Conservation (phyloP, 92 coral and sea anemone species). For the Phenganax stokvisi region DNA sequence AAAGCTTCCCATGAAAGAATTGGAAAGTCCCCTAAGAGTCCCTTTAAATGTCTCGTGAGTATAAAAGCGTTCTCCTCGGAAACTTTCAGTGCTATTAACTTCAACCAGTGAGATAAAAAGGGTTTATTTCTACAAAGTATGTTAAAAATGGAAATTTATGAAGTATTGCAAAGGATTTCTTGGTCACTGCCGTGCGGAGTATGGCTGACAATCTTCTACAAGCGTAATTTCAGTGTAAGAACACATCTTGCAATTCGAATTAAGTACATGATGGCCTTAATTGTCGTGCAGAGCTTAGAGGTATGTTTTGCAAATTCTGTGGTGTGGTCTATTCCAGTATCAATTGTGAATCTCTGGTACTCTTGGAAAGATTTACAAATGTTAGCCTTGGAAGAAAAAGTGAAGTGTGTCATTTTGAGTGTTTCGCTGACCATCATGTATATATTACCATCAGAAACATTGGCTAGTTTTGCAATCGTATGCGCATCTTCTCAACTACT, state of each 20-base stretch:
- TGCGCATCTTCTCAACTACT: conserved; percentile 34
- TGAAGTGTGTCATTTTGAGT: conserved; percentile 8
- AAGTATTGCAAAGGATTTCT: neutral
- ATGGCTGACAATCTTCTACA: conserved; percentile 55
- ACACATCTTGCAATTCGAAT: conserved; percentile 16
- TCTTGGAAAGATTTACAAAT: neutral
- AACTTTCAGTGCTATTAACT: no score
- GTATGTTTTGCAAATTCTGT: neutral
- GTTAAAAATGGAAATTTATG: neutral
- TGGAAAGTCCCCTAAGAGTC: neutral
- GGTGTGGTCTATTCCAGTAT: neutral
- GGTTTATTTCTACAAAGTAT: neutral
- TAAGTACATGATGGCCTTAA: neutral
- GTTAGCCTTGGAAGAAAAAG: conserved; percentile 9
- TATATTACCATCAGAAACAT: neutral
- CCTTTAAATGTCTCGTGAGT: neutral
- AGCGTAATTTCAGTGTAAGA: conserved; percentile 42
- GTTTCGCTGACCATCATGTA: neutral
- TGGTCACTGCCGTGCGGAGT: conserved; percentile 19
- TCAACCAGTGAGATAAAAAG: neutral
- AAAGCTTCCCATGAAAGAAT: neutral
- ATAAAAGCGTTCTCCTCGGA: neutral
- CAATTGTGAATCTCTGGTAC: neutral
- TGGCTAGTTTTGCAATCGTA: conserved; percentile 3
- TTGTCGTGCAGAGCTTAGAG: neutral